Base-by-base conservation (phyloP, 2,888 invertebrate species). In the Eretmocerus hayati region DNA sequence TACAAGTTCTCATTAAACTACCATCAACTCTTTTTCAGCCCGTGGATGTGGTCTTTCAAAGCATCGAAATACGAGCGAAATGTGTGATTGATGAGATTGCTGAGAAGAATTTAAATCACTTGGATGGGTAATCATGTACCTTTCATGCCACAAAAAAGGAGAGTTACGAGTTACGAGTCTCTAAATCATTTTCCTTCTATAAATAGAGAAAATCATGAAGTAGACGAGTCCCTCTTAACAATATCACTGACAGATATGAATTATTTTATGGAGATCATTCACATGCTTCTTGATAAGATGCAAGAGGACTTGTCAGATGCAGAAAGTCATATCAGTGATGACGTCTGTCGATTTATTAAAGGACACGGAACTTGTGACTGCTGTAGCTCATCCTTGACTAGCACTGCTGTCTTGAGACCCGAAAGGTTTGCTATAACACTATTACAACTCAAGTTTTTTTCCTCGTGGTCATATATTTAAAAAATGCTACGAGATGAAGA, bases 31-130 rank as follows among this genome's bases (percentile, higher is more conserved):
- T 56, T 45, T 42, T 42, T 31, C 26, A 63, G 63, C 48, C 59
- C n/a, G 58, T 59, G 33, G 62, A 62, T 38, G 26, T 62, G 33
- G 50, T 50, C 48, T 46, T 61, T 16, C 56, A 52, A 11, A 57
- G 58, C 15, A 45, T 63, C 8, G 58, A 62, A 50, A 42, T 61
- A 15, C 52, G 56, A n/a, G 5, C 59, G 15, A 43, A 50, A 31
- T 55, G 46, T 15, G 15, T 21, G 19, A 9, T 36, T 30, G 2
- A n/a, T n/a, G 11, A n/a, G 30, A 9, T 13, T 15, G 5, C 9
- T 6, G 33, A 33, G n/a, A 15, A 33, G 11, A 33, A 33, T 16
- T 33, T 5, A 13, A 33, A 15, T n/a, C n/a, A n/a, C n/a, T n/a
- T n/a, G n/a, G n/a, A 33, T n/a, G 11, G n/a, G 33, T 33, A 26